phyloP scores from a whole-genome alignment of 2,888 invertebrate species.

The Stenotaenia linearis region DNA sequence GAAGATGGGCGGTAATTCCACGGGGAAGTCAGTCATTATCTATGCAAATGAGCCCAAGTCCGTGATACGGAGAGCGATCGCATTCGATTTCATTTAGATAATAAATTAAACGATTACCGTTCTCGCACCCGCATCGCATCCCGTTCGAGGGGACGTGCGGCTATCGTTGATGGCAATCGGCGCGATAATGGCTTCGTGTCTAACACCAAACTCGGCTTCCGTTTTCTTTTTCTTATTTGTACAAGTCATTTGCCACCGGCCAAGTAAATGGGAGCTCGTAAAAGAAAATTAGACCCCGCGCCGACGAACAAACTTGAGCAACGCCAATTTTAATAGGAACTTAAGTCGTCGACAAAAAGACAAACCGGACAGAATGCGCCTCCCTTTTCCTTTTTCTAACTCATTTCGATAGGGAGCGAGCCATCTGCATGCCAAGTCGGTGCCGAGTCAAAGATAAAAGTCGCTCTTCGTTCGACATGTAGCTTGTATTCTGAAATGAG shows the following conservation, averaged over 20 bases:
- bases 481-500: background rate
- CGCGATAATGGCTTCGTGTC: background rate
- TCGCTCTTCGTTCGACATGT: background rate
- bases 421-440: background rate
- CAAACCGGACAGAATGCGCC: background rate
- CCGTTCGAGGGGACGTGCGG: background rate
- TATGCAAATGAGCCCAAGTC: conserved; percentile 20
- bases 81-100: conserved; percentile 28
- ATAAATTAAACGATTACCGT: conserved; percentile 27
- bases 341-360: background rate
- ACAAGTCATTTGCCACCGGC: background rate
- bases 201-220: background rate
- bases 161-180: background rate
- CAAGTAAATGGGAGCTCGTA: background rate
- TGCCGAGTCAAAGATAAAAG: background rate
- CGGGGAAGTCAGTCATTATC: conserved; percentile 7
- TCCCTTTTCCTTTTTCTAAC: background rate
- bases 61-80: background rate
- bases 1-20: conserved; percentile 9
- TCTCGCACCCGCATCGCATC: background rate
- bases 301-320: background rate
- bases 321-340: background rate
- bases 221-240: conserved; percentile 3
- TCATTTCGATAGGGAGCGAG: background rate
- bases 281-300: background rate